Percentiles rank a stretch among this genome's conserved stretches.
phyloP scores from a whole-genome alignment of 2,888 invertebrate genomes.

The Palloptera scutellata region DNA sequence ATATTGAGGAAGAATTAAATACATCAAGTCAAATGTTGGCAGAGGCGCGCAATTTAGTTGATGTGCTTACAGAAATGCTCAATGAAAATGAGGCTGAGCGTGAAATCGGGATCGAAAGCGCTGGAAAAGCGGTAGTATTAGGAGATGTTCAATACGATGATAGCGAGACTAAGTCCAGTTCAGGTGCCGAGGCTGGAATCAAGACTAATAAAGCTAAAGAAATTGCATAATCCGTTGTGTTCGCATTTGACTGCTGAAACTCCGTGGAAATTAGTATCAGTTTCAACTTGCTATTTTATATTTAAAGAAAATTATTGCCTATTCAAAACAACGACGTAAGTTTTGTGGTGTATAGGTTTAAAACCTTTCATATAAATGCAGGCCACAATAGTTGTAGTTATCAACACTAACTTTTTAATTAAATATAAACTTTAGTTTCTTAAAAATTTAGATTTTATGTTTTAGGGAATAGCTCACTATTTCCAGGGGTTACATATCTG shows the following conservation, averaged over 20 bases:
- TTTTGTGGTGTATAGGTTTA: no score
- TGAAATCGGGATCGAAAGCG: constrained; percentile 30
- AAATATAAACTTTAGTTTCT: no score
- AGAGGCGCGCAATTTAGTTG: constrained; percentile 77
- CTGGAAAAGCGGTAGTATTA: constrained; percentile 8
- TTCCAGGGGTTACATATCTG: no score
- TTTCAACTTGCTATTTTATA: background rate
- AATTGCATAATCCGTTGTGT: background rate
- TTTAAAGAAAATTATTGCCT: background rate
- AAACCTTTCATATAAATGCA: no score
- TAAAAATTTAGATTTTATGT: no score
- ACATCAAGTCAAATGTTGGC: constrained; percentile 75
- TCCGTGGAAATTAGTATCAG: no score
- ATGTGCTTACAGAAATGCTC: constrained; percentile 77
- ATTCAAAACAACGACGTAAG: no score
- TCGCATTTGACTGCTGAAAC: no score
- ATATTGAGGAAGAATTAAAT: constrained; percentile 70
- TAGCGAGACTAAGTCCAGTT: constrained; percentile 17
- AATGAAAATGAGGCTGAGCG: constrained; percentile 69
- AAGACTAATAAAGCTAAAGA: background rate
- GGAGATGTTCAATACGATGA: constrained; percentile 15
- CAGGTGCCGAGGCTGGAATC: background rate
- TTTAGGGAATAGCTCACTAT: no score
- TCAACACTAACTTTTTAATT: no score
- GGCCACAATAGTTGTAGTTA: no score